A percentile compares a stretch with the other conserved stretches of the same genome.
Evolutionary conservation across 2,113 vertebrate species (phyloP).

Genomic region (Thunnus thynnus): DNA sequence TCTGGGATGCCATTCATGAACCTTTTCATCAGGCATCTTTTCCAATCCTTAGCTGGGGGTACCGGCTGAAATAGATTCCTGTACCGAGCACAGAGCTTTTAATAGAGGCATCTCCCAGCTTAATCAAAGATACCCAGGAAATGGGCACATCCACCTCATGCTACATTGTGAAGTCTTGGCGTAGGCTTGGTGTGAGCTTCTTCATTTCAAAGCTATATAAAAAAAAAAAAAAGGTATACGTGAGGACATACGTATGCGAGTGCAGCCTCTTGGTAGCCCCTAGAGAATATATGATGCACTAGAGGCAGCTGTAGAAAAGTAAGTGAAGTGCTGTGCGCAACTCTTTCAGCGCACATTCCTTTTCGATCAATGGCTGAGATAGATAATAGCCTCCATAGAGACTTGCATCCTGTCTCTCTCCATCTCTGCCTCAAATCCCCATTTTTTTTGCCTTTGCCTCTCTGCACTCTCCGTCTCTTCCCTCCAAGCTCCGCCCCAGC

Average conservation of each 20-base stretch:
- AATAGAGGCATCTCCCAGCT: slow-evolving; percentile 55
- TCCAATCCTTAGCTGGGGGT: slow-evolving; percentile 47
- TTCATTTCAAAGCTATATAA: slow-evolving; percentile 30
- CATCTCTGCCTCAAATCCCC: slow-evolving; percentile 24
- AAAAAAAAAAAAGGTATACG: background rate
- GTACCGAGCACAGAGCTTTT: slow-evolving; percentile 52
- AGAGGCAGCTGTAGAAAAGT: slow-evolving; percentile 45
- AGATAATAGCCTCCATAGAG: slow-evolving; percentile 62
- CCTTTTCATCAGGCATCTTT: slow-evolving; percentile 56
- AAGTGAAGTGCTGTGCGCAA: slow-evolving; percentile 44
- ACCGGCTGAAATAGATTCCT: slow-evolving; percentile 58
- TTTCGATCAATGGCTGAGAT: slow-evolving; percentile 66
- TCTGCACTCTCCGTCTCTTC: slow-evolving; percentile 15
- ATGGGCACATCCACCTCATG: slow-evolving; percentile 21
- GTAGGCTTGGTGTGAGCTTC: slow-evolving; percentile 26
- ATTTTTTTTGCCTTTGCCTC: slow-evolving; percentile 35
- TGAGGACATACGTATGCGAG: slow-evolving; percentile 24
- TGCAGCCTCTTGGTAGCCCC: slow-evolving; percentile 22
- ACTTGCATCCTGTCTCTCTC: slow-evolving; percentile 43
- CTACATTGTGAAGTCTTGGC: slow-evolving; percentile 11
- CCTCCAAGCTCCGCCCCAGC: slow-evolving; percentile 20
- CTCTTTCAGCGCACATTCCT: slow-evolving; percentile 46
- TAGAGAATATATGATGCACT: slow-evolving; percentile 41
- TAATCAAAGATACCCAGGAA: slow-evolving; percentile 67
- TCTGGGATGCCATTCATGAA: slow-evolving; percentile 52